phyloP scores from a whole-genome alignment of 2,797 vertebrate species.

The Pipistrellus nathusii region DNA sequence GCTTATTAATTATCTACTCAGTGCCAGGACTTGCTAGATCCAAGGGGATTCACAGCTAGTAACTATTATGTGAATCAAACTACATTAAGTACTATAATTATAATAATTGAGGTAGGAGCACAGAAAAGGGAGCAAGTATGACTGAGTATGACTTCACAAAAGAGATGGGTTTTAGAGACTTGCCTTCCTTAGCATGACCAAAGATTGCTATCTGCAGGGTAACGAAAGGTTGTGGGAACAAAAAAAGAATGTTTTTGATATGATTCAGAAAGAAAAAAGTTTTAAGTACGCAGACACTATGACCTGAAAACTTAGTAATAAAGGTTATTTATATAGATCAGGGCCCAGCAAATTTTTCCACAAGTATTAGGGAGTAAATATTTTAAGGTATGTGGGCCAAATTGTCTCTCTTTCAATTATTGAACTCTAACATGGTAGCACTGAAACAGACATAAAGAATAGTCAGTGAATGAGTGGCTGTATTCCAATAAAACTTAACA shows the following conservation, averaged over 20 bases:
- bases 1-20: conserved; percentile 55
- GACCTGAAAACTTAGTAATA: conserved; percentile 55
- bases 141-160: conserved; percentile 37
- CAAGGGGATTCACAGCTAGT: conserved; percentile 27
- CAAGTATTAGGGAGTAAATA: conserved; percentile 16
- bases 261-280: conserved; percentile 52
- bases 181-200: conserved; percentile 43
- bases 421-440: conserved; percentile 11
- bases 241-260: conserved; percentile 53
- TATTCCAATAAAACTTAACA: conserved; percentile 35
- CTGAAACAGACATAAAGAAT: conserved; percentile 6
- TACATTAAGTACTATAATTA: conserved; percentile 57
- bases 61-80: conserved; percentile 62
- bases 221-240: background rate
- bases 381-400: conserved; percentile 23
- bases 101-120: conserved; percentile 48
- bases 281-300: conserved; percentile 35
- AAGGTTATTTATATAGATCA: conserved; percentile 16
- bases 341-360: background rate
- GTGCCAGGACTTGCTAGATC: conserved; percentile 40
- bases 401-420: conserved; percentile 1
- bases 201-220: conserved; percentile 58
- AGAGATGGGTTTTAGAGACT: conserved; percentile 45
- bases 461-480: background rate
- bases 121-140: conserved; percentile 48